phyloP scores from a whole-genome alignment of 2,113 vertebrate genomes.

The Myanophis thanlyinensis region DNA sequence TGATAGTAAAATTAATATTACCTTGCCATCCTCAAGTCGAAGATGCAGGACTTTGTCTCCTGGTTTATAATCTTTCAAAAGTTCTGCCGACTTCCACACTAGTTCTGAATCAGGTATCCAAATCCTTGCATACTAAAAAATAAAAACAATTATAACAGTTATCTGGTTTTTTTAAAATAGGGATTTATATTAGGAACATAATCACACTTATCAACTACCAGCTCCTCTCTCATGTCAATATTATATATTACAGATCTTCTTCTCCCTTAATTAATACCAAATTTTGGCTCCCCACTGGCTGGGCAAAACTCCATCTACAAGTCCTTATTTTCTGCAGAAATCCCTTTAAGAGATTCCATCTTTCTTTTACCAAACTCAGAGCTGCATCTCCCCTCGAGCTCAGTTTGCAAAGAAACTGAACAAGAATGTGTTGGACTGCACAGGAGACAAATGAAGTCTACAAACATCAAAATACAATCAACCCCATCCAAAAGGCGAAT shows the following conservation, averaged over 20 bases:
- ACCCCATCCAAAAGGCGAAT: not conserved
- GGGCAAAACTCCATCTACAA: not conserved
- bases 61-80: constrained; percentile 90
- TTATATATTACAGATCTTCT: too few relatives aligned
- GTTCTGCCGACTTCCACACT: constrained; percentile 96
- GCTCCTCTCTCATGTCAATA: not conserved
- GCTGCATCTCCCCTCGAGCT: not conserved
- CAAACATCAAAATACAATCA: not conserved
- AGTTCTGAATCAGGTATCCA: constrained; percentile 97
- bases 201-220: not conserved
- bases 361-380: not conserved
- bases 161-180: not conserved
- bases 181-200: not conserved
- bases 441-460: not conserved
- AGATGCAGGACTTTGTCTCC: constrained; percentile 86
- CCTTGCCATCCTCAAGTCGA: constrained; percentile 88
- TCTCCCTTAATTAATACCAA: not conserved
- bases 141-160: constrained; percentile 17
- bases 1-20: constrained; percentile 51
- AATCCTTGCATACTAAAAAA: constrained; percentile 87
- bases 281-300: not conserved
- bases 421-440: not conserved
- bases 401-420: not conserved
- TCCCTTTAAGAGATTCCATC: not conserved
- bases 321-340: not conserved